Conservation (phyloP, 2,888 invertebrate species). For the Oligia strigilis region DNA sequence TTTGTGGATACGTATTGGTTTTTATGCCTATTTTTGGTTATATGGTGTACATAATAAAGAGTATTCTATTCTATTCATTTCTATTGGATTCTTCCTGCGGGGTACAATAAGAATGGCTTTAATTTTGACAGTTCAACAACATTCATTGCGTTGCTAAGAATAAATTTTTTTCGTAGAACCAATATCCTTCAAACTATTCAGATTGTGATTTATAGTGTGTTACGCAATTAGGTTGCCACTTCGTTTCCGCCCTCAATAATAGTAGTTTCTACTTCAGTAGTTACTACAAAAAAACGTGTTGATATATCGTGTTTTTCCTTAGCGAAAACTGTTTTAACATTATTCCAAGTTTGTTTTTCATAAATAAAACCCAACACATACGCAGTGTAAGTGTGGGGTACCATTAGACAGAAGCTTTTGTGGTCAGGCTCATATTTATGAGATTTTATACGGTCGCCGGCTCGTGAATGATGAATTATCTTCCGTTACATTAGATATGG, state of each 20-base stretch:
- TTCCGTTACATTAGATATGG: slow-evolving; percentile 31
- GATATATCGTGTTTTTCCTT: neutral
- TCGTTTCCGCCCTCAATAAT: neutral
- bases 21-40: slow-evolving; percentile 3
- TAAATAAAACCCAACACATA: slow-evolving; percentile 18
- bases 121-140: neutral
- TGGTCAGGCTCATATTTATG: slow-evolving; percentile 52
- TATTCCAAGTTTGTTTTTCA: neutral
- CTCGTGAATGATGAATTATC: slow-evolving; percentile 56
- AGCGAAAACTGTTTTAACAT: neutral
- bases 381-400: slow-evolving; percentile 15
- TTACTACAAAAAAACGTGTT: neutral
- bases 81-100: neutral
- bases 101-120: neutral
- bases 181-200: neutral
- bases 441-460: slow-evolving; percentile 47
- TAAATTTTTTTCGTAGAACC: neutral
- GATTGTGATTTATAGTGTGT: neutral
- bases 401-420: slow-evolving; percentile 45
- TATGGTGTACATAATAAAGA: too few species aligned
- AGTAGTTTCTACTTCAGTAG: neutral
- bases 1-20: neutral
- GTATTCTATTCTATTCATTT: too few species aligned
- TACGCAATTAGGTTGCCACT: neutral
- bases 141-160: neutral